A percentile compares a stretch with the other conserved stretches of the same genome.
These are phyloP conservation scores for Aegithalos caudatus DNA, from an alignment of 2,113 vertebrate species.

Conservation along the genomic window DNA sequence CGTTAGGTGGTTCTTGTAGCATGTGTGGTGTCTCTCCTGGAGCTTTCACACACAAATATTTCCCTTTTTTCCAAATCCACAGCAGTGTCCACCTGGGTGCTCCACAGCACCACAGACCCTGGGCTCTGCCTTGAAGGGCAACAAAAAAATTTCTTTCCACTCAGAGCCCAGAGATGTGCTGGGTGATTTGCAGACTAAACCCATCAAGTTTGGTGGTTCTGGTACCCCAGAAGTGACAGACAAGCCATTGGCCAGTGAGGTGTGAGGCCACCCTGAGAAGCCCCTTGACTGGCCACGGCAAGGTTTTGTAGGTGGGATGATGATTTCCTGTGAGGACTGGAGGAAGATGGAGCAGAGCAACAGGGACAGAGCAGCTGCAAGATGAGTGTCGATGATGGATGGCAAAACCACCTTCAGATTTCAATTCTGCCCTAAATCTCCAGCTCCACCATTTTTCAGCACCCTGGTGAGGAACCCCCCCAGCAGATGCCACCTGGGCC, in stretches of 20 bases:
- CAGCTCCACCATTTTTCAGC: background rate
- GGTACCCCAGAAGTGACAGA: background rate
- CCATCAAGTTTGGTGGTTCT: rapidly evolving
- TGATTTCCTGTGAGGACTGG: background rate
- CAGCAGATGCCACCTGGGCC: too few species aligned
- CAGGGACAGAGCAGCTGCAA: background rate
- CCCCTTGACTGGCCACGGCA: background rate
- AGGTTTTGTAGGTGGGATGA: background rate
- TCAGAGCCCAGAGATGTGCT: background rate
- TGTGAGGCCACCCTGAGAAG: rapidly evolving
- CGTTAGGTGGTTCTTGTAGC: background rate
- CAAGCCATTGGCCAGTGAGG: rapidly evolving
- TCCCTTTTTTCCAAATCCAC: background rate
- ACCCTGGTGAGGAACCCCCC: rapidly evolving
- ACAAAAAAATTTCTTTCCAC: background rate
- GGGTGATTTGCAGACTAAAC: background rate
- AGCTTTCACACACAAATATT: background rate
- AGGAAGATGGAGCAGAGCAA: background rate
- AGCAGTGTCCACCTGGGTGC: background rate
- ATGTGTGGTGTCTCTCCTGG: background rate
- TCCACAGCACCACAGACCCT: background rate
- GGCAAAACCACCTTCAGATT: background rate
- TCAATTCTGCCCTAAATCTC: background rate
- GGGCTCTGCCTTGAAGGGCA: background rate
- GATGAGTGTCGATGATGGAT: background rate